A percentile compares a stretch with the other conserved stretches of the same genome.
Evolutionary conservation across 2,113 vertebrate species (phyloP).

Genomic region (Lepus americanus): DNA sequence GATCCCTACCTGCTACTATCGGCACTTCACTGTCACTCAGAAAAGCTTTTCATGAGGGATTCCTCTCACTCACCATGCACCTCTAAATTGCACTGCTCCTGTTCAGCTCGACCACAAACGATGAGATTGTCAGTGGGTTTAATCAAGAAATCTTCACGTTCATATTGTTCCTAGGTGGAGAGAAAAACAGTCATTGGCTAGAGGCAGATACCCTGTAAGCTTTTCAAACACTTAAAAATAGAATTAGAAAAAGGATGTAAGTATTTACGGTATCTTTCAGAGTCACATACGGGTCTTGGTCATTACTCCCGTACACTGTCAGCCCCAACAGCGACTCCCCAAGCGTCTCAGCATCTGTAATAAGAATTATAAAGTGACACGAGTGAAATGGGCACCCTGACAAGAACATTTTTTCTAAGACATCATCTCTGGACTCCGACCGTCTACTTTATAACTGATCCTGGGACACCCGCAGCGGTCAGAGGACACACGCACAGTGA

Average conservation of each 20-base stretch:
- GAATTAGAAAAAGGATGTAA: neutral
- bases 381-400: neutral
- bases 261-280: slow-evolving; percentile 95
- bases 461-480: neutral
- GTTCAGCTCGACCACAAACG: slow-evolving; percentile 93
- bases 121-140: slow-evolving; percentile 96
- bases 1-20: too few relatives aligned
- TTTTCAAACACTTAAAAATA: neutral
- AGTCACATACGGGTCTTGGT: slow-evolving; percentile 96
- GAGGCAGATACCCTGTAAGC: neutral
- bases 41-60: neutral
- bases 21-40: neutral
- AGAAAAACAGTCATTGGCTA: neutral
- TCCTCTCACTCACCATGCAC: slow-evolving; percentile 89
- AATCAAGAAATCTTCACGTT: slow-evolving; percentile 96
- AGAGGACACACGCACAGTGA: neutral
- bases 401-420: neutral
- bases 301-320: slow-evolving; percentile 93
- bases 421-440: neutral
- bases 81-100: slow-evolving; percentile 96
- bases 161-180: slow-evolving; percentile 95
- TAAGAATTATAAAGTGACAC: slow-evolving; percentile 57
- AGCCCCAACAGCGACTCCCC: slow-evolving; percentile 95
- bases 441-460: neutral
- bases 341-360: slow-evolving; percentile 90